These are phyloP conservation scores for Carassius carassius DNA, from an alignment of 2,113 vertebrate genomes.

Conservation along the genomic window DNA sequence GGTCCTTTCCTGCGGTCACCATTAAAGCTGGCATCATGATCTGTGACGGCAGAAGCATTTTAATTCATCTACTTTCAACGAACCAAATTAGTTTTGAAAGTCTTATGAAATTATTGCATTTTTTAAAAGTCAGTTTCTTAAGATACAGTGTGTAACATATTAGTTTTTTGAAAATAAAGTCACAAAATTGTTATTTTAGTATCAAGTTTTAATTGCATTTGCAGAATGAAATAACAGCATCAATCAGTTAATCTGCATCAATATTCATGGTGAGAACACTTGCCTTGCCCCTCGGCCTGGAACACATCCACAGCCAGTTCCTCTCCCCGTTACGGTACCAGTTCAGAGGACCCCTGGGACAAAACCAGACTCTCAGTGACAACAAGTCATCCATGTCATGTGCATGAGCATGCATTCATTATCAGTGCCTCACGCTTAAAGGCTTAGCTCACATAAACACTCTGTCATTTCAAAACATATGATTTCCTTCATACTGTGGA, in stretches of 20 bases:
- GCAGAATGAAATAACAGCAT: background rate
- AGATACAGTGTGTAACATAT: too few relatives aligned
- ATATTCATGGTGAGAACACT: slow-evolving; percentile 9
- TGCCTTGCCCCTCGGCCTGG: slow-evolving; percentile 67
- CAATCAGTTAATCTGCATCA: background rate
- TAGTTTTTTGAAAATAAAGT: too few relatives aligned
- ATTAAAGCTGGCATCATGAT: slow-evolving; percentile 82
- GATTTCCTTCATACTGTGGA: background rate
- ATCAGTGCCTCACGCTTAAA: background rate
- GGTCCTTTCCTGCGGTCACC: slow-evolving; percentile 81
- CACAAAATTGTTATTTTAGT: too few relatives aligned
- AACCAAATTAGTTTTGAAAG: background rate
- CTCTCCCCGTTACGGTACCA: slow-evolving; percentile 82
- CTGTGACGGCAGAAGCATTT: slow-evolving; percentile 60
- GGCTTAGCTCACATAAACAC: background rate
- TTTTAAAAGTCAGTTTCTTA: too few relatives aligned
- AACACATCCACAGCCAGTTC: slow-evolving; percentile 80
- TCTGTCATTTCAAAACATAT: background rate
- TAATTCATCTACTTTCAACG: background rate
- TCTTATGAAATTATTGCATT: too few relatives aligned
- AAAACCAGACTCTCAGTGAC: slow-evolving; percentile 40
- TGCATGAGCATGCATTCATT: slow-evolving; percentile 3
- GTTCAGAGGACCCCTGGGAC: slow-evolving; percentile 80
- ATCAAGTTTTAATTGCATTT: background rate
- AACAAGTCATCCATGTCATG: background rate